Percentiles rank a stretch among this genome's conserved stretches.
Evolutionary conservation across 2,113 vertebrate genomes (phyloP).

Genomic region (Gymnarchus niloticus): DNA sequence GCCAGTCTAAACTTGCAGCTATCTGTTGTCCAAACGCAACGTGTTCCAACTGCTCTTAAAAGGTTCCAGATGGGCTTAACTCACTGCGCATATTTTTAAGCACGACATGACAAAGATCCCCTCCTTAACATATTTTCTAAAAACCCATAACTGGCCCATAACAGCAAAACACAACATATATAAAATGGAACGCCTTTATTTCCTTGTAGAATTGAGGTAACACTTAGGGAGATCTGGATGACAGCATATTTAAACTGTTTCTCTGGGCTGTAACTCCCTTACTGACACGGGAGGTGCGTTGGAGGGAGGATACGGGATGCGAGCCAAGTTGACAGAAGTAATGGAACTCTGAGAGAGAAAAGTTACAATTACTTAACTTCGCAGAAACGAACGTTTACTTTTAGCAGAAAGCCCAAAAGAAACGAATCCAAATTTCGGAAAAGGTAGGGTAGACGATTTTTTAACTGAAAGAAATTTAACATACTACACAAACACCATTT

Average conservation of each 20-base stretch:
- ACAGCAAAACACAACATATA: background rate
- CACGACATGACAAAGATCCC: background rate
- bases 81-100: background rate
- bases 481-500: background rate
- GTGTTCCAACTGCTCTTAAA: constrained; percentile 39
- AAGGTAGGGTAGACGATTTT: constrained; percentile 44
- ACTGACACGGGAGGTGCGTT: constrained; percentile 37
- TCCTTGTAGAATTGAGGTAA: constrained; percentile 7
- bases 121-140: background rate
- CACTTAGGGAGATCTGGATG: constrained; percentile 28
- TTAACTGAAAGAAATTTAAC: background rate
- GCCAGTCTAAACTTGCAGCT: constrained; percentile 30
- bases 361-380: constrained; percentile 38
- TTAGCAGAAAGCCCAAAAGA: constrained; percentile 25
- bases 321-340: constrained; percentile 54
- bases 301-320: constrained; percentile 57
- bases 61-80: constrained; percentile 52
- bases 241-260: constrained; percentile 14
- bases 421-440: constrained; percentile 45
- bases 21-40: constrained; percentile 41
- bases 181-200: background rate
- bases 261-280: constrained; percentile 18
- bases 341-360: constrained; percentile 39
- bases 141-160: background rate
- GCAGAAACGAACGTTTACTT: constrained; percentile 34